Percentiles rank a stretch among this genome's conserved stretches.
Evolutionary conservation across 2,888 invertebrate species (phyloP).

Genomic region (Halocaridina rubra): DNA sequence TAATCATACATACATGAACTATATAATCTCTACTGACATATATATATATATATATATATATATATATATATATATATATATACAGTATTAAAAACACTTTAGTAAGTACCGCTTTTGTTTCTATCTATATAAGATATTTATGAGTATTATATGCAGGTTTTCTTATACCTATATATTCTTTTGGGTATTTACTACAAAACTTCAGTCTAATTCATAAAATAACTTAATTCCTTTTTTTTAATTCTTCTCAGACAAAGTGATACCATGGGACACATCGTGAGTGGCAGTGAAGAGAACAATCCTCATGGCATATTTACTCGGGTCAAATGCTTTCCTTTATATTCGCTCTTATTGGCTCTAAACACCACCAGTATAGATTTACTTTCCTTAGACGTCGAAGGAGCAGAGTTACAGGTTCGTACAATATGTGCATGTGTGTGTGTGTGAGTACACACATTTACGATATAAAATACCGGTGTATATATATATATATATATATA

Average conservation of each 20-base stretch:
- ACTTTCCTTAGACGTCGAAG: slow-evolving; percentile 76
- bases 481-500: background rate
- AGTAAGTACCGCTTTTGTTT: background rate
- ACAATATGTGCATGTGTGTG: background rate
- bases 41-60: no score
- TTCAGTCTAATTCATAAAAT: background rate
- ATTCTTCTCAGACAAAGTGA: slow-evolving; percentile 50
- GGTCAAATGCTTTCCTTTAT: slow-evolving; percentile 87
- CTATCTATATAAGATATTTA: background rate
- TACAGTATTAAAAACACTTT: no score
- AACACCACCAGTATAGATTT: slow-evolving; percentile 78
- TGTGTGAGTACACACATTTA: background rate
- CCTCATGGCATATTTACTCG: slow-evolving; percentile 75
- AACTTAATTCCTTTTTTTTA: background rate
- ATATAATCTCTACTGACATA: no score
- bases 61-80: no score
- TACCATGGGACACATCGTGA: slow-evolving; percentile 54
- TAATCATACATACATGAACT: no score
- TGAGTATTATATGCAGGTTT: background rate
- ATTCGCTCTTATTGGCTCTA: slow-evolving; percentile 82
- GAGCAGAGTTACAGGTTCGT: slow-evolving; percentile 70
- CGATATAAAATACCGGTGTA: background rate
- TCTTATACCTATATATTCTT: background rate
- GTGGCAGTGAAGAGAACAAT: slow-evolving; percentile 22
- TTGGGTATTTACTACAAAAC: background rate